phyloP scores from a whole-genome alignment of 2,888 invertebrate genomes.

The Eledona agricola region DNA sequence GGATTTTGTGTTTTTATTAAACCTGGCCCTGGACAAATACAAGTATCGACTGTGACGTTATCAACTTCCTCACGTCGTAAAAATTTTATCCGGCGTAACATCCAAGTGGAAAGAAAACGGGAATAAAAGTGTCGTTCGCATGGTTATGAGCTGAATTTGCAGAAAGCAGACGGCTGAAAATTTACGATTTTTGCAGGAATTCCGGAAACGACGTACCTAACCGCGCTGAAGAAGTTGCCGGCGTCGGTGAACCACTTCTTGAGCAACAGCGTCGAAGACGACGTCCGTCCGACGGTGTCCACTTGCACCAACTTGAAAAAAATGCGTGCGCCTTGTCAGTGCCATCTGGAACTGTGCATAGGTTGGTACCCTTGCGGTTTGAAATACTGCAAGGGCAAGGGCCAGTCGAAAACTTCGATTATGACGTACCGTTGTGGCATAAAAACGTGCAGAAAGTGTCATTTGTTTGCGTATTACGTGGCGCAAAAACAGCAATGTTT shows the following conservation, averaged over 20 bases:
- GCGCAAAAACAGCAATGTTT: slow-evolving; percentile 83
- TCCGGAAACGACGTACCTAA: slow-evolving; percentile 75
- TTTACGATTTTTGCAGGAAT: slow-evolving; percentile 65
- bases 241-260: slow-evolving; percentile 53
- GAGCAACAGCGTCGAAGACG: slow-evolving; percentile 48
- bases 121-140: too few species aligned
- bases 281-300: slow-evolving; percentile 54
- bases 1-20: too few species aligned
- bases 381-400: slow-evolving; percentile 83
- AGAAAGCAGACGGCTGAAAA: background rate
- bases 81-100: too few species aligned
- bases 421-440: slow-evolving; percentile 90
- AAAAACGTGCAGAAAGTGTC: slow-evolving; percentile 92
- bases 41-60: too few species aligned
- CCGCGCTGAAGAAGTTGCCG: slow-evolving; percentile 78
- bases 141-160: too few species aligned
- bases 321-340: slow-evolving; percentile 79
- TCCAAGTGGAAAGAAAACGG: too few species aligned
- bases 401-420: slow-evolving; percentile 67
- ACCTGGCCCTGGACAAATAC: too few species aligned
- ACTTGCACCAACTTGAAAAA: slow-evolving; percentile 76
- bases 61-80: too few species aligned
- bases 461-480: slow-evolving; percentile 87
- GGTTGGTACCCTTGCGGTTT: slow-evolving; percentile 97
- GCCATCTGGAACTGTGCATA: slow-evolving; percentile 87